Percentiles rank a stretch among this genome's conserved stretches.
phyloP scores from a whole-genome alignment of 2,797 vertebrate species.

The Aratinga solstitialis region DNA sequence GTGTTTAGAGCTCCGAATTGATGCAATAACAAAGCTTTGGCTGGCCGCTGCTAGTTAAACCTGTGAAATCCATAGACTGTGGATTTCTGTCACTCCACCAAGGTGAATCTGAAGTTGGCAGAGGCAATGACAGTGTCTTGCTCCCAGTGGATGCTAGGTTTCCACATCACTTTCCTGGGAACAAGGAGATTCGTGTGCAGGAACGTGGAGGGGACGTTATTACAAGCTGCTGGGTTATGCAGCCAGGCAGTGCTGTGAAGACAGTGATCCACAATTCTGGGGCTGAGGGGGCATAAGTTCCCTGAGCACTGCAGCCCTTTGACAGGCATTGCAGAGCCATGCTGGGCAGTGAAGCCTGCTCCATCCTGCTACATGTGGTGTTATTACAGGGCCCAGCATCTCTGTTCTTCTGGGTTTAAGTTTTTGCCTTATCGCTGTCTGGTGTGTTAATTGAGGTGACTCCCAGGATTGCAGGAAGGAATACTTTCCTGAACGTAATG shows the following conservation, averaged over 20 bases:
- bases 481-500: not conserved
- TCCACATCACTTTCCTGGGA: constrained; percentile 35
- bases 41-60: constrained; percentile 1
- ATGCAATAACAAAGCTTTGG: not conserved
- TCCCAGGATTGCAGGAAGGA: not conserved
- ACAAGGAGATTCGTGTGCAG: not conserved
- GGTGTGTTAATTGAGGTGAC: not conserved
- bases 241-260: not conserved
- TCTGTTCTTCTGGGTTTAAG: not conserved
- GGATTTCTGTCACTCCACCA: not conserved
- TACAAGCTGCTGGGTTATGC: not conserved
- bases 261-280: not conserved
- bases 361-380: not conserved
- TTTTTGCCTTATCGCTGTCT: not conserved
- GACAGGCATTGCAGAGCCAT: not conserved
- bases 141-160: not conserved
- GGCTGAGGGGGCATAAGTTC: not conserved
- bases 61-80: not conserved
- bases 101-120: not conserved
- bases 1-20: constrained; percentile 15
- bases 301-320: not conserved
- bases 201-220: not conserved
- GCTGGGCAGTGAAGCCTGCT: not conserved
- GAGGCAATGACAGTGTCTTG: not conserved
- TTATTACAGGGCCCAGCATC: not conserved